A percentile compares a stretch with the other conserved stretches of the same genome.
Conservation (phyloP, 1,140 invertebrate species). For the Lethrus apterus region DNA sequence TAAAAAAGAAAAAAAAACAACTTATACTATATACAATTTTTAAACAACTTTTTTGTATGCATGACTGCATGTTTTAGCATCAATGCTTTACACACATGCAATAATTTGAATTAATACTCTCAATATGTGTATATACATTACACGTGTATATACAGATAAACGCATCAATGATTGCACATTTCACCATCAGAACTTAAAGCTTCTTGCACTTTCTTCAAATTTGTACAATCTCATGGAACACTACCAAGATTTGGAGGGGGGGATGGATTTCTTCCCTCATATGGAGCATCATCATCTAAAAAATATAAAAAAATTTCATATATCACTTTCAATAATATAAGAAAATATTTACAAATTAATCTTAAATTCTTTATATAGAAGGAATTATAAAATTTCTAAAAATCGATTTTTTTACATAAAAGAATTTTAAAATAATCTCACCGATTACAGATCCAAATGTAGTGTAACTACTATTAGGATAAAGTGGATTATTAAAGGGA, state of each 20-base stretch:
- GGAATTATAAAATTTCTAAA: neutral
- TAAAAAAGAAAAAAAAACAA: conserved; percentile 13
- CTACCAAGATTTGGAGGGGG: conserved; percentile 35
- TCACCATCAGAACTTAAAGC: conserved; percentile 12
- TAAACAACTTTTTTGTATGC: too few relatives aligned
- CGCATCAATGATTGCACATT: conserved; percentile 17
- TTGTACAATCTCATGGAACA: conserved; percentile 1
- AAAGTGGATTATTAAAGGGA: conserved; percentile 41
- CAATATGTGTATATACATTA: too few relatives aligned
- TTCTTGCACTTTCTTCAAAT: conserved; percentile 6
- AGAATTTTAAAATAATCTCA: conserved; percentile 23
- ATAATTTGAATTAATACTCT: too few relatives aligned
- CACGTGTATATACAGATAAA: too few relatives aligned
- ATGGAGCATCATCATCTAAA: conserved; percentile 39
- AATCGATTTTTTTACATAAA: conserved; percentile 2
- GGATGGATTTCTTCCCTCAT: conserved; percentile 40
- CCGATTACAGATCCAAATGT: conserved; percentile 37
- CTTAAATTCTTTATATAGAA: too few relatives aligned
- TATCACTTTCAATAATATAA: neutral
- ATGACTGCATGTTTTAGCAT: too few relatives aligned
- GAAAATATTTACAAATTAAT: conserved; percentile 3
- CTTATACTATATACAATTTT: conserved; percentile 12
- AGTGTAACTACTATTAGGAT: conserved; percentile 37
- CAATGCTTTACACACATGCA: too few relatives aligned
- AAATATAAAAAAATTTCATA: neutral